Evolutionary conservation across 2,888 invertebrate genomes (phyloP).

Genomic region (Ptilodon capucinus): DNA sequence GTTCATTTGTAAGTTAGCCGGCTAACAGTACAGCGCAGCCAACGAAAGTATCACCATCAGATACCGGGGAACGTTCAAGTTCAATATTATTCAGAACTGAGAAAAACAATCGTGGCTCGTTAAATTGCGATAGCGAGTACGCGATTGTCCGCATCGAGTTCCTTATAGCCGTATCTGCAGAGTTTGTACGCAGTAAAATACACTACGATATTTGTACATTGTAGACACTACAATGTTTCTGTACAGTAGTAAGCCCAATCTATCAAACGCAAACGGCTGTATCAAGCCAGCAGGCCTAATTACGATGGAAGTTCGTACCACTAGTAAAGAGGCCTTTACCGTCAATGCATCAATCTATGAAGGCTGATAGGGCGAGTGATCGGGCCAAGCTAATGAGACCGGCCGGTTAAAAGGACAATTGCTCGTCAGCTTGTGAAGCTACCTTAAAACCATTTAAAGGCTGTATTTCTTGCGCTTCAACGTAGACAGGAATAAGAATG

Average conservation of each 20-base stretch:
- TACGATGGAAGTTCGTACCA: slow-evolving; percentile 51
- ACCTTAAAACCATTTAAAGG: slow-evolving; percentile 67
- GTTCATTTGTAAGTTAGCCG: slow-evolving; percentile 77
- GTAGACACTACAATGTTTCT: slow-evolving; percentile 7
- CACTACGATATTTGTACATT: slow-evolving; percentile 24
- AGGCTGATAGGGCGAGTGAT: slow-evolving; percentile 64
- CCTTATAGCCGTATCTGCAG: slow-evolving; percentile 48
- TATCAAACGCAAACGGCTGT: slow-evolving; percentile 47
- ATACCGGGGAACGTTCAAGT: slow-evolving; percentile 68
- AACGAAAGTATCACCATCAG: slow-evolving; percentile 78
- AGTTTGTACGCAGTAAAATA: slow-evolving; percentile 34
- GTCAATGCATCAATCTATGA: slow-evolving; percentile 72
- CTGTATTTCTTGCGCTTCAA: slow-evolving; percentile 59
- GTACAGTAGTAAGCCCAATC: slow-evolving; percentile 25
- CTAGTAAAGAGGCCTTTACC: slow-evolving; percentile 62
- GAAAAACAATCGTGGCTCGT: slow-evolving; percentile 82
- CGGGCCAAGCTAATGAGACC: slow-evolving; percentile 71
- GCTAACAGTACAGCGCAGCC: slow-evolving; percentile 67
- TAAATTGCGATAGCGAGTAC: slow-evolving; percentile 73
- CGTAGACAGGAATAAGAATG: slow-evolving; percentile 50
- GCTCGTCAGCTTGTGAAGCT: slow-evolving; percentile 60
- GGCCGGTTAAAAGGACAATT: slow-evolving; percentile 71
- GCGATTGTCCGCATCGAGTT: slow-evolving; percentile 67
- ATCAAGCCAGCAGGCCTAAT: slow-evolving; percentile 52
- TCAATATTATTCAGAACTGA: slow-evolving; percentile 81